Evolutionary conservation across 92 coral and sea anemone species (phyloP).

Genomic region (Epizoanthus scotinus): DNA sequence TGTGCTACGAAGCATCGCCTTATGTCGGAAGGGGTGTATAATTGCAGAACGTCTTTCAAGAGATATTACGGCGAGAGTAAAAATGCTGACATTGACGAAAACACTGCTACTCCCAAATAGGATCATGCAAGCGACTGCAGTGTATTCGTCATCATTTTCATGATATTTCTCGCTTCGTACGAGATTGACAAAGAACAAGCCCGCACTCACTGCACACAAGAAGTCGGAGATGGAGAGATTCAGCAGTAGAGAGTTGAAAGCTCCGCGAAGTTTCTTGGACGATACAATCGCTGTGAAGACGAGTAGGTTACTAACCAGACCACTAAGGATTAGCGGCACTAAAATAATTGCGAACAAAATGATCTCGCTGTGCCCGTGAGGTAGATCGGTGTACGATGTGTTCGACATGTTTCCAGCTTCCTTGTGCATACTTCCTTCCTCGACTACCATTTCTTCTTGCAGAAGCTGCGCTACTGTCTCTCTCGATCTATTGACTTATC

Average conservation of each 20-base stretch:
- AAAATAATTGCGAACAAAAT: constrained; percentile 1
- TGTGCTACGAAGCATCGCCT: background rate
- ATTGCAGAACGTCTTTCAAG: constrained; percentile 12
- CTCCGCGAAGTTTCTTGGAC: constrained; percentile 17
- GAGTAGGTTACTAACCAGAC: constrained; percentile 3
- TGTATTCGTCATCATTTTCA: background rate
- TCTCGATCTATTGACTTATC: too few species aligned
- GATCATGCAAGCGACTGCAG: background rate
- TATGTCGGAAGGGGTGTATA: background rate
- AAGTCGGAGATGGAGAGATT: background rate
- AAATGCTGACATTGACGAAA: background rate
- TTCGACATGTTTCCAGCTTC: background rate
- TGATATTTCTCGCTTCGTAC: too few species aligned
- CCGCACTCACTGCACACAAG: background rate
- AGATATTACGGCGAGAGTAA: background rate
- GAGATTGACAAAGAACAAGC: background rate
- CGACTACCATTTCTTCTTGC: too few species aligned
- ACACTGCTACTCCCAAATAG: background rate
- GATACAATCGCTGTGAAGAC: constrained; percentile 7
- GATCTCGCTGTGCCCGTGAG: background rate
- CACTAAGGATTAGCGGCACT: background rate
- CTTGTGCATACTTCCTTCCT: background rate
- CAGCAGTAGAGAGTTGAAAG: background rate
- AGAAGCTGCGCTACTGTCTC: too few species aligned
- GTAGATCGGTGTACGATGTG: background rate